Evolutionary conservation across 2,113 vertebrate genomes (phyloP).

Genomic region (Chrysochloris asiatica): DNA sequence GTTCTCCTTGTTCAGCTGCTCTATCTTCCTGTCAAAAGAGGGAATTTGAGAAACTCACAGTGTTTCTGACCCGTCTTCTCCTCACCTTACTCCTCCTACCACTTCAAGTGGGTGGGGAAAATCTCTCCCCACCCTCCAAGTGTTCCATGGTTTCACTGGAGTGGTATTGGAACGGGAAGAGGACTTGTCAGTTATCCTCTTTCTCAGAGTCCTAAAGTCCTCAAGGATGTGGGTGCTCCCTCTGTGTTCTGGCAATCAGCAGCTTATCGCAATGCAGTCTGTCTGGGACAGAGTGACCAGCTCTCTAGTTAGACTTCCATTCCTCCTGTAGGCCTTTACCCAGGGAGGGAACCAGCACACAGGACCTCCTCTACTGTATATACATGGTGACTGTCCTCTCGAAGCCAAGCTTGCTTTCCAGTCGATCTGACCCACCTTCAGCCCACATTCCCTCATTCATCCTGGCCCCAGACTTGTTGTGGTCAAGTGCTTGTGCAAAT

Average conservation of each 20-base stretch:
- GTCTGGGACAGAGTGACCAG: not conserved
- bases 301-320: fast-evolving
- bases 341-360: not conserved
- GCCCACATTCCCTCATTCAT: not conserved
- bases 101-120: too few species aligned
- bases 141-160: not conserved
- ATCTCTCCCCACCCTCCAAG: not conserved
- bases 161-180: not conserved
- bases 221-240: not conserved
- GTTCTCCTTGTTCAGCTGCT: not conserved
- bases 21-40: not conserved
- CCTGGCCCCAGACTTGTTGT: not conserved
- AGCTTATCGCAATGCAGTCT: not conserved
- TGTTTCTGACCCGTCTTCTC: not conserved
- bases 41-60: not conserved
- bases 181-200: not conserved
- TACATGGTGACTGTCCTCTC: not conserved
- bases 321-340: not conserved
- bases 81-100: not conserved
- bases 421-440: not conserved
- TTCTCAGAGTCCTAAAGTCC: not conserved
- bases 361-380: too few species aligned
- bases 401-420: not conserved
- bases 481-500: not conserved
- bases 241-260: not conserved